Base-by-base conservation (phyloP, 2,113 vertebrate species). In the Synodontis membranacea region DNA sequence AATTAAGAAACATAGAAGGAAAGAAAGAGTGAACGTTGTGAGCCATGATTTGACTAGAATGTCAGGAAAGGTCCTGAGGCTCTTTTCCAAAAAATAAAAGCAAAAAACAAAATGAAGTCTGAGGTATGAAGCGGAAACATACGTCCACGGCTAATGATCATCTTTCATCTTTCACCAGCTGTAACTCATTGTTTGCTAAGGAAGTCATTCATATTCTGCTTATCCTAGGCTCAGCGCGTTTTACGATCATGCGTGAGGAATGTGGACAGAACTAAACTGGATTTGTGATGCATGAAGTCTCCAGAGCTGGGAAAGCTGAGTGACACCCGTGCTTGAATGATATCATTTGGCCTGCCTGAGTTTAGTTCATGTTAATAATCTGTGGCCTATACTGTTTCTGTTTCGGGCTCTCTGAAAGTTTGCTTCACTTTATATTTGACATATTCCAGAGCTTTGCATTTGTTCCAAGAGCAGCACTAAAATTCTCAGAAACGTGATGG, bases 241-340 rank as follows among this genome's bases (percentile, higher is more conserved):
- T 80, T 86, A 86, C 9, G 37, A 60, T 64, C 78, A 72, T 37
- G 62, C 48, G 21, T 56, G 34, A 58, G 34, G 34, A 68, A 81
- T 81, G 78, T 2, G 19, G 37, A 25, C 70, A 21, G 79, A 83
- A 76, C 80, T 42, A 39, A 78, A 54, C 56, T 31, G 52, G 66
- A 74, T 86, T 86, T 81, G 82, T 81, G 50, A 81, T 39, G 68
- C 31, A 4, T 86, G 68, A 15, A 78, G 56, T 48, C 34, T 83
- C 60, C 66, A 56, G 52, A 54, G 52, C 6, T 48, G 25, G 31
- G 12, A 37, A 74, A 83, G 31, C 34, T 78, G 31, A 83, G 54
- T 76, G 68, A 60, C 34, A 6, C 58, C 42, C 28, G 15, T 58
- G 31, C n/a, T 39, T 3, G 14, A 80, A 68, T 48, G 74, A 54